phyloP scores from a whole-genome alignment of 1,140 invertebrate species.

The Conopomorpha cramerella region DNA sequence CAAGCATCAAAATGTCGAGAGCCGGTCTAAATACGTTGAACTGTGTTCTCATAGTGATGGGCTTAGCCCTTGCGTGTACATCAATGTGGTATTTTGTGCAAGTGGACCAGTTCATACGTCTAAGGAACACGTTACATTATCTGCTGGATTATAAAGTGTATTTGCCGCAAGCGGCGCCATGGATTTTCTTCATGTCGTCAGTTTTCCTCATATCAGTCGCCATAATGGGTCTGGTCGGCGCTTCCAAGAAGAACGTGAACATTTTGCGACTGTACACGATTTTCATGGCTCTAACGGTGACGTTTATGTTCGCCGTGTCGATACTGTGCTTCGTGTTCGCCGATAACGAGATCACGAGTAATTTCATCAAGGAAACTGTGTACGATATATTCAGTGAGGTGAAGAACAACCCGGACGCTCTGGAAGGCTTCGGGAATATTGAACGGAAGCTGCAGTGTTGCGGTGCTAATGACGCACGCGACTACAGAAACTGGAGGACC shows the following conservation, averaged over 20 bases:
- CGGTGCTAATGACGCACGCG: neutral
- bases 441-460: neutral
- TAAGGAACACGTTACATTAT: neutral
- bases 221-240: neutral
- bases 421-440: neutral
- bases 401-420: neutral
- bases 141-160: neutral
- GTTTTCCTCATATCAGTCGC: neutral
- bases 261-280: neutral
- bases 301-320: neutral
- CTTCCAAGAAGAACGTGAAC: too few species aligned
- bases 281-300: neutral
- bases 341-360: neutral
- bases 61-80: too few species aligned
- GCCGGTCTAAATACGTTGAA: too few species aligned
- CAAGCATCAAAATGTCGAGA: too few species aligned
- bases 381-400: neutral
- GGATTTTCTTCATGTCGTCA: neutral
- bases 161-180: neutral
- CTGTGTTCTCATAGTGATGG: too few species aligned
- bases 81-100: too few species aligned
- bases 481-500: neutral
- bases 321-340: neutral
- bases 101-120: too few species aligned
- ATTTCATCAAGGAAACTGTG: neutral